Evolutionary conservation across 2,113 vertebrate species (phyloP).

Genomic region (Urocitellus parryii): DNA sequence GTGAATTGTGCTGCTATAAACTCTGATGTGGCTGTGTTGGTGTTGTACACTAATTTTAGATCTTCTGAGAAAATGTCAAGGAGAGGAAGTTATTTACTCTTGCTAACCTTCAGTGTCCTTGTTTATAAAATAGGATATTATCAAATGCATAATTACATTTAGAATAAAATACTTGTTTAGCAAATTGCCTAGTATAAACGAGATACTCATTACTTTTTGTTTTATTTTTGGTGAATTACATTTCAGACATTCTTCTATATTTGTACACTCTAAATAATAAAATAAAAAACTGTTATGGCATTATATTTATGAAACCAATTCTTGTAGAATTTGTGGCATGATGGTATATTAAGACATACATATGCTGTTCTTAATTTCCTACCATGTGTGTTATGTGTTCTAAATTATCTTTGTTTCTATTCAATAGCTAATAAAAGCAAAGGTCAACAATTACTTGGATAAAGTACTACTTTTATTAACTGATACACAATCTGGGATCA

Average conservation of each 20-base stretch:
- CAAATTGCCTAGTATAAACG: not conserved
- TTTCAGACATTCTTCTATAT: constrained; percentile 41
- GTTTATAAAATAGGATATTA: constrained; percentile 21
- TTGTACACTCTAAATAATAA: not conserved
- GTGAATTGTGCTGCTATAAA: too few species aligned
- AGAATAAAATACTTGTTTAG: constrained; percentile 14
- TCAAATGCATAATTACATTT: not conserved
- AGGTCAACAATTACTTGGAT: constrained; percentile 28
- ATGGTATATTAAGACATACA: not conserved
- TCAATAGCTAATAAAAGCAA: not conserved
- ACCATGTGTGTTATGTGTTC: not conserved
- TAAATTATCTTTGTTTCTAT: constrained; percentile 49
- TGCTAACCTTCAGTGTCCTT: not conserved
- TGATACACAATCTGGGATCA: not conserved
- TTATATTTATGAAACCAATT: constrained; percentile 25
- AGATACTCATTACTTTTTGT: not conserved
- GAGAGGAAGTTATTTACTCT: too few species aligned
- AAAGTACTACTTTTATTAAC: not conserved
- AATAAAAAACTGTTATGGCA: not conserved
- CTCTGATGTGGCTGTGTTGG: too few species aligned
- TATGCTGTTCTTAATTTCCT: not conserved
- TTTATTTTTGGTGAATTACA: not conserved
- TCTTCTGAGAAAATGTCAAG: too few species aligned
- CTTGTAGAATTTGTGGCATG: not conserved
- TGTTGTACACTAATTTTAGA: too few species aligned